Conservation (phyloP, 2,888 invertebrate species). For the Leptarthrus brevirostris region DNA sequence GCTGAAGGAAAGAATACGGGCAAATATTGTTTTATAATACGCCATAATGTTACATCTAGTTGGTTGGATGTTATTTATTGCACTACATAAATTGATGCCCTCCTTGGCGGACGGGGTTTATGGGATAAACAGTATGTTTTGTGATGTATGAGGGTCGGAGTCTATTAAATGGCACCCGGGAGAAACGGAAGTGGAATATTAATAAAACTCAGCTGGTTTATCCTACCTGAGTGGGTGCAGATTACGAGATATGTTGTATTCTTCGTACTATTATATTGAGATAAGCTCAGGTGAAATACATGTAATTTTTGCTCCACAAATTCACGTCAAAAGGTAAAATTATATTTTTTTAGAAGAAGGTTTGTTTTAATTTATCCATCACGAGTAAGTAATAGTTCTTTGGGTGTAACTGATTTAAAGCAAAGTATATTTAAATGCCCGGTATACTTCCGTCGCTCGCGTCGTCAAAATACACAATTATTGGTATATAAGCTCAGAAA, state of each 20-base stretch:
- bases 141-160: slow-evolving; percentile 49
- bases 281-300: too few species aligned
- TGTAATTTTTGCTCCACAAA: too few species aligned
- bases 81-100: slow-evolving; percentile 53
- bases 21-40: slow-evolving; percentile 54
- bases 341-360: too few species aligned
- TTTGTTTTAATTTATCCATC: too few species aligned
- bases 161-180: slow-evolving; percentile 51
- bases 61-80: slow-evolving; percentile 53
- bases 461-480: too few species aligned
- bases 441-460: too few species aligned
- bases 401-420: too few species aligned
- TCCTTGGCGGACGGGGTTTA: slow-evolving; percentile 40
- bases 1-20: slow-evolving; percentile 47
- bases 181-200: slow-evolving; percentile 51
- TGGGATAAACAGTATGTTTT: slow-evolving; percentile 47
- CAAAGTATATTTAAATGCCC: too few species aligned
- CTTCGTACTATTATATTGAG: too few species aligned
- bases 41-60: slow-evolving; percentile 54
- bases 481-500: too few species aligned
- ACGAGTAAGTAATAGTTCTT: too few species aligned
- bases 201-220: slow-evolving; percentile 28
- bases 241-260: background rate
- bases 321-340: too few species aligned
- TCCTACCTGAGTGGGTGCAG: background rate